A percentile compares a stretch with the other conserved stretches of the same genome.
Evolutionary conservation across 2,797 vertebrate species (phyloP).

Genomic region (Myotis findleyi): DNA sequence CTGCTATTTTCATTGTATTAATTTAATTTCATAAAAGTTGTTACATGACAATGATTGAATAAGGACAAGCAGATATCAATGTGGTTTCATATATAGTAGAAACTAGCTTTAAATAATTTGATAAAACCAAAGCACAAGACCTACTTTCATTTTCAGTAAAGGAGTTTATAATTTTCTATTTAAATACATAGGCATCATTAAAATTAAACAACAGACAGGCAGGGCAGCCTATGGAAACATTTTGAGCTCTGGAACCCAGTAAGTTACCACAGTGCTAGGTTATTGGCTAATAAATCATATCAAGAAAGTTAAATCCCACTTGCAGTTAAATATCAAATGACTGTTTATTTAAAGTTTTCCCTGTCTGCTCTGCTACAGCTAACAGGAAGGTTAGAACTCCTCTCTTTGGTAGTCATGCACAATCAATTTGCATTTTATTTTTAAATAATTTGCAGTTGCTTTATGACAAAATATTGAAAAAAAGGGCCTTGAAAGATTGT

Average conservation of each 20-base stretch:
- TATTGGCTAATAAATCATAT: conserved; percentile 50
- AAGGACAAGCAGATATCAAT: neutral
- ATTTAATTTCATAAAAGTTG: neutral
- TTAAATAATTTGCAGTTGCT: neutral
- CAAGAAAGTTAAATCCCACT: conserved; percentile 68
- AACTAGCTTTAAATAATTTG: neutral
- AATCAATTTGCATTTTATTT: conserved; percentile 42
- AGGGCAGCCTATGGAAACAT: conserved; percentile 62
- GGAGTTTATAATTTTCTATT: conserved; percentile 59
- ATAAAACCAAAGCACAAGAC: conserved; percentile 24
- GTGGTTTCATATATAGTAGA: neutral
- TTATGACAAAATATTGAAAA: neutral
- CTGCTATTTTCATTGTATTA: neutral
- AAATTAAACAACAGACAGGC: conserved; percentile 73
- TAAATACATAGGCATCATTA: conserved; percentile 64
- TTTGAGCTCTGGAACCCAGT: conserved; percentile 64
- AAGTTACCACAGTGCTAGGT: conserved; percentile 50
- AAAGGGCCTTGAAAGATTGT: neutral
- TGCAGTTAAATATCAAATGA: conserved; percentile 50
- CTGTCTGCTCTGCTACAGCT: neutral
- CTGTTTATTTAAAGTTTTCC: conserved; percentile 60
- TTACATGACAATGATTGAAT: neutral
- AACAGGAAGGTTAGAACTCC: neutral
- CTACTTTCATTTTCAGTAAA: conserved; percentile 6
- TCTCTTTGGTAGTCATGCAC: neutral